Base-by-base conservation (phyloP, 1,140 invertebrate species). In the Eurosta solidaginis region DNA sequence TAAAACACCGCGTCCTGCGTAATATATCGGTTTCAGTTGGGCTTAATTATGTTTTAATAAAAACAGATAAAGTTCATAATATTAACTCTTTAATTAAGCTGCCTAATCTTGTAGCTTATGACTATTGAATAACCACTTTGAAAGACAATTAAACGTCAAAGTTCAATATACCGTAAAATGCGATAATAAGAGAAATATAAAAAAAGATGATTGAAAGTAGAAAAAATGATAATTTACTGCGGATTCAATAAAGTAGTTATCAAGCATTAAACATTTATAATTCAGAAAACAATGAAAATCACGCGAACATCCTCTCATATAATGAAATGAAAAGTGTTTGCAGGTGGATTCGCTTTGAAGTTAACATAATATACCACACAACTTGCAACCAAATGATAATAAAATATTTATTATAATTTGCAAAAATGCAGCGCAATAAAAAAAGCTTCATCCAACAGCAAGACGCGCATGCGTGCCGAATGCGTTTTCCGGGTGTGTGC, bases 281-380 rank as follows among this genome's bases (percentile, higher is more conserved):
- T 0, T 6, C 3, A 29, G 10, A 5, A 40, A 68, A 68, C 33
- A 40, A 68, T 5, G 17, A 22, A 9, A 42, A 9, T 20, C 59
- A 68, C 59, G 59, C 59, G 40, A 68, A 20, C 3, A n/a, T n/a
- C 59, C 36, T n/a, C n/a, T n/a, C n/a, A n/a, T n/a, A 9, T 40
- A 68, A 42, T 68, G 36, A 68, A 68, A 68, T 68, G 33, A 68
- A 68, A 68, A 68, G 59, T 68, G 59, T 40, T n/a, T 68, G 33
- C n/a, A 68, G 27, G 59, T 20, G 33, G n/a, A 1, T 40, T 36
- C 59, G 36, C 59, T 40, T 29, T 40, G 22, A 40, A 17, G 59
- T 68, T 68, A 20, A 40, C 59, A 68, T 68, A 40, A 68, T 40
- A 68, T n/a, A 20, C 33, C 22, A 7, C 33, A 63, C 54, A 63